phyloP scores from a whole-genome alignment of 2,113 vertebrate genomes.

The Hippoglossus stenolepis region DNA sequence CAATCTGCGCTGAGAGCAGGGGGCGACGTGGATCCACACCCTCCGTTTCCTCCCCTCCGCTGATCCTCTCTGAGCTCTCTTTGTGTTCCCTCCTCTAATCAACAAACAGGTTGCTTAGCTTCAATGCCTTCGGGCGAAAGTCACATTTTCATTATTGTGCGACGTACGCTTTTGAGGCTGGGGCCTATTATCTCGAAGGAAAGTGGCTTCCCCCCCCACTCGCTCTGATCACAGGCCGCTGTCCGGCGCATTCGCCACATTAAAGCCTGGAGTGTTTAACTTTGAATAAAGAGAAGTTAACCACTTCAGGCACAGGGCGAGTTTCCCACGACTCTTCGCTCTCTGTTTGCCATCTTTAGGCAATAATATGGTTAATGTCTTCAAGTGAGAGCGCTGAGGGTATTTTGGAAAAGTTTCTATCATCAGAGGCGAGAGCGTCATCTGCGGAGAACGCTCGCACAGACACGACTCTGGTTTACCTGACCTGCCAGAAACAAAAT shows the following conservation, averaged over 20 bases:
- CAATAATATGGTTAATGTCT: slow-evolving; percentile 19
- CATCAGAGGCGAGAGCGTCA: background rate
- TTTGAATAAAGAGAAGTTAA: slow-evolving; percentile 63
- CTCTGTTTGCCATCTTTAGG: slow-evolving; percentile 18
- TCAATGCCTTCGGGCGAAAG: slow-evolving; percentile 58
- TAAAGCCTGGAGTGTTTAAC: slow-evolving; percentile 63
- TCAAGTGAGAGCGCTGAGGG: background rate
- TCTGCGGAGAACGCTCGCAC: slow-evolving; percentile 1
- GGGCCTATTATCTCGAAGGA: slow-evolving; percentile 54
- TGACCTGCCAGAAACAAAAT: slow-evolving; percentile 29
- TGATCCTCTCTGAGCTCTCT: slow-evolving; percentile 60
- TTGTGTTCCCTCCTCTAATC: slow-evolving; percentile 64
- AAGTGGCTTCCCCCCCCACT: slow-evolving; percentile 52
- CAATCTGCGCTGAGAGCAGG: slow-evolving; percentile 69
- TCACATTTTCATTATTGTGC: slow-evolving; percentile 73
- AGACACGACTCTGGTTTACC: slow-evolving; percentile 18
- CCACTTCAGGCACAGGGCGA: slow-evolving; percentile 36
- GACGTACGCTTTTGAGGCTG: slow-evolving; percentile 49
- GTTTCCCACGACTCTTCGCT: slow-evolving; percentile 66
- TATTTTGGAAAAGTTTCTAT: background rate
- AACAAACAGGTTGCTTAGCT: slow-evolving; percentile 66
- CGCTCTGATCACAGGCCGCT: slow-evolving; percentile 53
- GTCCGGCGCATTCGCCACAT: slow-evolving; percentile 22
- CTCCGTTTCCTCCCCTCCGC: slow-evolving; percentile 62
- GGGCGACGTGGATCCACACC: slow-evolving; percentile 41